These are phyloP conservation scores for Oreochromis spilurus DNA, from an alignment of 2,113 vertebrate species.

Conservation along the genomic window DNA sequence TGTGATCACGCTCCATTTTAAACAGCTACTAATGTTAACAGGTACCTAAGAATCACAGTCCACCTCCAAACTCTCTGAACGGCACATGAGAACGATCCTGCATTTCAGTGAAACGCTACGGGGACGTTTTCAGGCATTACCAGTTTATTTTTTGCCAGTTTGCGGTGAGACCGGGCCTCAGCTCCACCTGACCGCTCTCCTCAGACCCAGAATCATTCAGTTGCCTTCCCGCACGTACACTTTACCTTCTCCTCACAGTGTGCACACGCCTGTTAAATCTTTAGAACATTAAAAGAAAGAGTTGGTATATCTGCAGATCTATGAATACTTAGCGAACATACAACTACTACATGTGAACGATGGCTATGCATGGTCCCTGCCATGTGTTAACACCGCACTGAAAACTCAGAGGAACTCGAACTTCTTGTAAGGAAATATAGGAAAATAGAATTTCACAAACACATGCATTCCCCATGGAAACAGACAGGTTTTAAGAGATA, in stretches of 20 bases:
- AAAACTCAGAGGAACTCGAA: conserved; percentile 35
- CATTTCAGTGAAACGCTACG: rapidly evolving
- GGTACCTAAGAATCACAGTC: background rate
- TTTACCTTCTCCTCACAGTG: background rate
- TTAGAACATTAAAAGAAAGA: background rate
- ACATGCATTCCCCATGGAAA: conserved; percentile 42
- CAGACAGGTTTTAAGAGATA: background rate
- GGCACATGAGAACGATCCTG: rapidly evolving
- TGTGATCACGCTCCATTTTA: background rate
- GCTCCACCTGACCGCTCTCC: background rate
- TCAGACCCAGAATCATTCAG: background rate
- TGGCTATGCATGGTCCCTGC: conserved; percentile 34
- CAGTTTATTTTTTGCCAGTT: rapidly evolving
- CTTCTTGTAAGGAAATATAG: conserved; percentile 51
- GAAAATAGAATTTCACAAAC: conserved; percentile 52
- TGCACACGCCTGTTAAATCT: background rate
- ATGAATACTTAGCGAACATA: conserved; percentile 5
- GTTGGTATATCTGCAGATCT: conserved; percentile 6
- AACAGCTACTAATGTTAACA: background rate
- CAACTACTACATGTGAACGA: conserved; percentile 13
- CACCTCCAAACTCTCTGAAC: background rate
- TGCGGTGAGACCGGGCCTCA: background rate
- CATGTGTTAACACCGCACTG: background rate
- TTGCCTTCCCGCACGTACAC: background rate
- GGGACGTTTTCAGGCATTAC: rapidly evolving